Percentiles rank a stretch among this genome's conserved stretches.
Conservation (phyloP, 1,140 invertebrate genomes). For the Drosophila sulfurigaster region DNA sequence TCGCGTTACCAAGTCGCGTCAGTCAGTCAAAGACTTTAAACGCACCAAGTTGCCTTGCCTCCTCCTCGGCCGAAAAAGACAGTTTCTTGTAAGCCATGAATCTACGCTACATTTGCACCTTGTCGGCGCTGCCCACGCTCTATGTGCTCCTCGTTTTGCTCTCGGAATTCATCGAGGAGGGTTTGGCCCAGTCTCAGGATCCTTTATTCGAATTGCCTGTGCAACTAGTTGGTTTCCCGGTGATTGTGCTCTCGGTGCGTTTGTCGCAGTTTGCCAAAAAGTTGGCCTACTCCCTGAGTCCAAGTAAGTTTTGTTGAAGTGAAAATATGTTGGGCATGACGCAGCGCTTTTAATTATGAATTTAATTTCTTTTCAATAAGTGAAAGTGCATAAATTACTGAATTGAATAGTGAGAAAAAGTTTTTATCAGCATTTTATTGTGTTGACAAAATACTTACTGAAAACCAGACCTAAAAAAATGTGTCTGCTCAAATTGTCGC, state of each 20-base stretch:
- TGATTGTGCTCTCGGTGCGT: conserved; percentile 92
- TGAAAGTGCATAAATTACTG: conserved; percentile 79
- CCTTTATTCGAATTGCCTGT: conserved; percentile 91
- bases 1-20: conserved; percentile 55
- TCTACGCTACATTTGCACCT: conserved; percentile 68
- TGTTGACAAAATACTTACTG: background rate
- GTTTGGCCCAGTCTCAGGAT: conserved; percentile 85
- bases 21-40: conserved; percentile 74
- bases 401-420: conserved; percentile 30
- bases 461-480: too few relatives aligned
- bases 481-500: too few relatives aligned
- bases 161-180: conserved; percentile 72
- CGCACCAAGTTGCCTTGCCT: conserved; percentile 71
- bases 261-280: conserved; percentile 93
- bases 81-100: conserved; percentile 60
- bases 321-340: conserved; percentile 23
- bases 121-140: conserved; percentile 70
- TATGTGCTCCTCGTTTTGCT: conserved; percentile 76
- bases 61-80: background rate
- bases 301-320: conserved; percentile 87
- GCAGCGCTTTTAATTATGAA: conserved; percentile 12
- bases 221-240: conserved; percentile 92
- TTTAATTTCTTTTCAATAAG: conserved; percentile 50
- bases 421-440: background rate
- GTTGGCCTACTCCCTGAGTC: conserved; percentile 91